Percentiles rank a stretch among this genome's conserved stretches.
Conservation (phyloP, 2,888 invertebrate species). For the Drosophila ustulata region DNA sequence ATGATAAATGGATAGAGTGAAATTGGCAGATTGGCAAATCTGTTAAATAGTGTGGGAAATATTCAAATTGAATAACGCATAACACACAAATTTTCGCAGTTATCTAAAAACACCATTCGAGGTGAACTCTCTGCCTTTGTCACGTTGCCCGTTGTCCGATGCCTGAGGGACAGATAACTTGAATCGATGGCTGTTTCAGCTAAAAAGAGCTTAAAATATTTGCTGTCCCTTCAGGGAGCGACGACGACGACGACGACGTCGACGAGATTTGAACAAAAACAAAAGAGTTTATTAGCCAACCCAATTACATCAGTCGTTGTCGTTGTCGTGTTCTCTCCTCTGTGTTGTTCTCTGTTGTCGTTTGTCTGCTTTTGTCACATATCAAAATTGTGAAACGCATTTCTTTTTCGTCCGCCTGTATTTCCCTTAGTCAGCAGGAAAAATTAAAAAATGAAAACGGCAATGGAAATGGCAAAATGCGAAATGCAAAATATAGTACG, state of each 20-base stretch:
- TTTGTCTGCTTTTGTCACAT: slow-evolving; percentile 12
- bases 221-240: slow-evolving; percentile 1
- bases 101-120: neutral
- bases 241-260: no score
- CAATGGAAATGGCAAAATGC: no score
- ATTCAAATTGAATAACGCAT: neutral
- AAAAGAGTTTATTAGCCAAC: slow-evolving; percentile 1
- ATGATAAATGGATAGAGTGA: neutral
- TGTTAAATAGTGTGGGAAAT: slow-evolving; percentile 4
- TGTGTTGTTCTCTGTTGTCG: neutral
- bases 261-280: neutral
- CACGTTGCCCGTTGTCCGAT: neutral
- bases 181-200: neutral
- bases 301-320: slow-evolving; percentile 1
- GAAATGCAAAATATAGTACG: no score
- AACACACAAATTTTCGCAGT: neutral
- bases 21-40: neutral
- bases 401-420: neutral
- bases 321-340: neutral
- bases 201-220: neutral
- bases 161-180: neutral
- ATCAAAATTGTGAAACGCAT: neutral
- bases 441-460: neutral
- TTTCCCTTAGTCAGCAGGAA: neutral
- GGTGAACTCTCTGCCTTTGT: neutral